These are phyloP conservation scores for Taxidea taxus DNA, from an alignment of 2,113 vertebrate genomes.

Conservation along the genomic window DNA sequence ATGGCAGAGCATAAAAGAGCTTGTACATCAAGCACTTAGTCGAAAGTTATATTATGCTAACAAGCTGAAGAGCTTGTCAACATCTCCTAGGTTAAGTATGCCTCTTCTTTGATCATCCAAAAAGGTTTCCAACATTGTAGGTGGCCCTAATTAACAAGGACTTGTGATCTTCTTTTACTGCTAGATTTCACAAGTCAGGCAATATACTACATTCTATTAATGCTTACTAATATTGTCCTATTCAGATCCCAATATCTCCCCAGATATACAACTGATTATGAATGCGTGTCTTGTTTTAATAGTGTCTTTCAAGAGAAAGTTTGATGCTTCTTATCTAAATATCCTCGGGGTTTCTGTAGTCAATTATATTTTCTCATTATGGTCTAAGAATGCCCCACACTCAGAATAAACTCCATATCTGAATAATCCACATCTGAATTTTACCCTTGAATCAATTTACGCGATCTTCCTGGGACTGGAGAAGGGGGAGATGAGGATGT, in stretches of 20 bases:
- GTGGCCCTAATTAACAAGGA: constrained; percentile 82
- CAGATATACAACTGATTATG: constrained; percentile 18
- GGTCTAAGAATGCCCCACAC: not conserved
- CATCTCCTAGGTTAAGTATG: constrained; percentile 66
- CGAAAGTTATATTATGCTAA: constrained; percentile 64
- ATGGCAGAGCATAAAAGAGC: constrained; percentile 41
- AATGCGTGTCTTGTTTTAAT: constrained; percentile 21
- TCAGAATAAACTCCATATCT: not conserved
- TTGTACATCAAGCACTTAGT: constrained; percentile 44
- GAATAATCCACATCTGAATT: not conserved
- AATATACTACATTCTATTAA: constrained; percentile 67
- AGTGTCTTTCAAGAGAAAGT: constrained; percentile 59
- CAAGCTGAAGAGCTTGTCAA: constrained; percentile 73
- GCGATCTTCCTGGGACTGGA: not conserved
- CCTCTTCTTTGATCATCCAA: constrained; percentile 80
- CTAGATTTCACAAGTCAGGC: constrained; percentile 68
- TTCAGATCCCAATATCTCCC: constrained; percentile 49
- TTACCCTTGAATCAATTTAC: not conserved
- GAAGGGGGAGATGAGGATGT: too few relatives aligned
- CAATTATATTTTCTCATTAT: not conserved
- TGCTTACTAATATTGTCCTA: constrained; percentile 48
- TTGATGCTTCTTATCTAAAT: constrained; percentile 38
- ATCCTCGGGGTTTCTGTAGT: not conserved
- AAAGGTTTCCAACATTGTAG: constrained; percentile 76
- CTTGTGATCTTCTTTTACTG: constrained; percentile 68